Evolutionary conservation across 2,797 vertebrate species (phyloP), one percentile per base, ranked within the genome.

Genomic region (Chromis chromis): DNA sequence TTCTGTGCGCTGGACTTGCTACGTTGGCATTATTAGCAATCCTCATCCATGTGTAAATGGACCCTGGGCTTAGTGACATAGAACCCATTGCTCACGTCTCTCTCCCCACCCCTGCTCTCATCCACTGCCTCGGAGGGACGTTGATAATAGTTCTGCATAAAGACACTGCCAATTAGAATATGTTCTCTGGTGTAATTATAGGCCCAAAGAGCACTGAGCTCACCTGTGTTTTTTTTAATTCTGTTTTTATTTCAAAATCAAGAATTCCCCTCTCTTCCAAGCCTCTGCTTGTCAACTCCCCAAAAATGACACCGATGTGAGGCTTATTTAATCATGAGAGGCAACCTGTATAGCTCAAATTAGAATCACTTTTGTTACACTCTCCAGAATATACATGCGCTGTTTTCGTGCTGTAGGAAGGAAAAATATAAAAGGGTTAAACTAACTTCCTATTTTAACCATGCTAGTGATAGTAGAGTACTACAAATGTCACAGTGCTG

Each of bases 141-240:
- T 89, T 91, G 91, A 92, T 93, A 94, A 93, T 93, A 88, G 93
- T 83, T 85, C 86, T 83, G 86, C 91, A 94, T 89, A 91, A 94
- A 93, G 91, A 91, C 89, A 88, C 91, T 92, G 91, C 86, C 93
- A 93, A 94, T 93, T 95, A 94, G 86, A 90, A 92, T 85, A 88
- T 72, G 70, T 89, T 93, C 82, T 75, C 84, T 79, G 72, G 81
- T 92, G 84, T 94, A 93, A 94, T 94, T 93, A 92, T 82, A 81
- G 85, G 87, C 85, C 86, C 87, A 88, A 92, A 89, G 90, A 88
- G 85, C 89, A 86, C 79, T 58, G 49, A 76, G 76, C 76, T 81
- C 72, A 83, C 76, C 78, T 78, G 61, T 73, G 88, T 91, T 86
- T 53, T 57, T 17, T 84, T 89, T 86, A 81, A 31, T 49, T 53